Conservation (phyloP, 1,140 invertebrate species). For the Nebria ingens region DNA sequence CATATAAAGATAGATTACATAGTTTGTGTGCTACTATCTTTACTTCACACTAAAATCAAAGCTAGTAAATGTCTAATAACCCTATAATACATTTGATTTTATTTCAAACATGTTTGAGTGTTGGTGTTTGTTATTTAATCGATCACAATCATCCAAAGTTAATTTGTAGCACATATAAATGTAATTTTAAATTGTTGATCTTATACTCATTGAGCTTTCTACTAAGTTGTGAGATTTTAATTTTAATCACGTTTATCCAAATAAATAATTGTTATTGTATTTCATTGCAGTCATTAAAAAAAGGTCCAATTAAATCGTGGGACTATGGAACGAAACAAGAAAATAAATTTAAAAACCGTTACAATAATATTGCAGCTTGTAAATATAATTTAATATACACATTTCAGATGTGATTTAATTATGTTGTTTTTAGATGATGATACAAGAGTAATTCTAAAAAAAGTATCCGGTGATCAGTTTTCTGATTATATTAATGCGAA, state of each 20-base stretch:
- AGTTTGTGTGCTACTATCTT: too few species aligned
- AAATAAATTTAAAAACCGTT: conserved; percentile 63
- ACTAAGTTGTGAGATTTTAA: neutral
- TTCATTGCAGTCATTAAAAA: neutral
- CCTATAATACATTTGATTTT: too few species aligned
- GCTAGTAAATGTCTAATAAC: too few species aligned
- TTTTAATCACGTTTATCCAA: neutral
- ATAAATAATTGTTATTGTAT: neutral
- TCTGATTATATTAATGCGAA: conserved; percentile 69
- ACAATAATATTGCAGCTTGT: conserved; percentile 66
- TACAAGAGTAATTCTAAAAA: conserved; percentile 53
- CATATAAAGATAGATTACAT: too few species aligned
- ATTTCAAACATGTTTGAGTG: too few species aligned
- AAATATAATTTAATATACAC: conserved; percentile 20
- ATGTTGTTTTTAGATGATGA: conserved; percentile 51
- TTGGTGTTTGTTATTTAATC: too few species aligned
- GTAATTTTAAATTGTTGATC: too few species aligned
- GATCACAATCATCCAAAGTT: too few species aligned
- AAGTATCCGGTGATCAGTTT: conserved; percentile 40
- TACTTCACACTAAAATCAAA: too few species aligned
- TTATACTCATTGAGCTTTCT: too few species aligned
- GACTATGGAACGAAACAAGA: conserved; percentile 1
- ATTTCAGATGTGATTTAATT: neutral
- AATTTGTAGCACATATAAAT: too few species aligned
- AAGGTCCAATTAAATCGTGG: conserved; percentile 9